Base-by-base conservation (phyloP, 2,797 vertebrate genomes). In the Manis javanica region DNA sequence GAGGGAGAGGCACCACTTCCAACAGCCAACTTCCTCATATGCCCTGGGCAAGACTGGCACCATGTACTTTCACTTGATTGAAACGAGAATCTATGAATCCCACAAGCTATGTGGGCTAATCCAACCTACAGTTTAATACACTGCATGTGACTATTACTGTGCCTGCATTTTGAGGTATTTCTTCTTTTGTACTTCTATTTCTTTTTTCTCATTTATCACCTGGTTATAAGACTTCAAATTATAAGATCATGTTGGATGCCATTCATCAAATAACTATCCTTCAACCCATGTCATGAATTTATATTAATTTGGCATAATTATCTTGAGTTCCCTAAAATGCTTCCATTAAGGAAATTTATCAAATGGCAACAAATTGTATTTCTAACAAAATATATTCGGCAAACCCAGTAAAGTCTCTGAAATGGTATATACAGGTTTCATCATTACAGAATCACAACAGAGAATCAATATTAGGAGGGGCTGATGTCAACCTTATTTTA, bases 251-350 rank as follows among this genome's bases (percentile, higher is more conserved):
- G 75, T 37, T 85, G 10, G 90, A 75, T 91, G 42, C 6, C 69
- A 63, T 77, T 95, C 72, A 34, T 57, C 21, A 90, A 87, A 55
- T 94, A 90, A 18, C 39, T 91, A 87, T 26, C 31, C 55, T 29
- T 86, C 72, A 69, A 57, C 87, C 13, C 8, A 61, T 66, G 49
- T 86, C 69, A 71, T 51, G 59, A 55, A 85, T 61, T 90, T 85
- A 49, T 77, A 66, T 77, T 85, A 95, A 95, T 87, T 92, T 83
- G 34, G 19, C 37, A 14, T 63, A 85, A 91, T 89, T 90, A 95
- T 53, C 26, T 90, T 90, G 63, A 78, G 29, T 61, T 96, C 42
- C 31, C 46, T 37, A 61, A 87, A 83, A 24, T 69, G 8, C 13
- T 21, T 74, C 51, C 13, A 83, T 55, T 57, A 77, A 89, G 26